Percentiles rank a stretch among this genome's conserved stretches.
These are phyloP conservation scores for Sialis fuliginosa DNA, from an alignment of 2,888 invertebrate genomes.

Conservation along the genomic window DNA sequence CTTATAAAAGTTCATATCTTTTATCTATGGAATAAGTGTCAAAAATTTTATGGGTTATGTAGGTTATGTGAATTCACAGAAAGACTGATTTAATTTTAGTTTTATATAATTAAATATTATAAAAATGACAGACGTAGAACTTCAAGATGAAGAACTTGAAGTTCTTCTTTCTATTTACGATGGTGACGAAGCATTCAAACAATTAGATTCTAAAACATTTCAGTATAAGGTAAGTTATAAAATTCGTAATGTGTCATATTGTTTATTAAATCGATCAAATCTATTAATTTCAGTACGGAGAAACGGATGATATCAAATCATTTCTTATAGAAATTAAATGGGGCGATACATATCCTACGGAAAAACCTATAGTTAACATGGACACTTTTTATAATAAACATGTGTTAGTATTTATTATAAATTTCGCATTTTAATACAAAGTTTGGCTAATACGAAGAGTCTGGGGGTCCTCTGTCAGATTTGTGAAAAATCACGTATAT, in stretches of 20 bases:
- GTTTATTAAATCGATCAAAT: neutral
- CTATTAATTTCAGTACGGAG: constrained; percentile 47
- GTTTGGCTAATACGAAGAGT: too few relatives aligned
- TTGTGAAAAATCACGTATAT: too few relatives aligned
- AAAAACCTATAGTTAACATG: constrained; percentile 64
- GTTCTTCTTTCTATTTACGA: constrained; percentile 87
- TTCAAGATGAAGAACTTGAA: constrained; percentile 77
- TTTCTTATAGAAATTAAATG: constrained; percentile 79
- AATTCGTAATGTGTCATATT: neutral
- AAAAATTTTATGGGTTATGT: too few relatives aligned
- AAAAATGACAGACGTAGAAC: constrained; percentile 41
- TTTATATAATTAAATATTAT: neutral
- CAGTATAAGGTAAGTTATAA: constrained; percentile 69
- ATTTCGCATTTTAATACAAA: constrained; percentile 2
- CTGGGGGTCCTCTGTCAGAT: too few relatives aligned
- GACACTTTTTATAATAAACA: constrained; percentile 88
- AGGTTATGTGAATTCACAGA: too few relatives aligned
- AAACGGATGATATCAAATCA: constrained; percentile 59
- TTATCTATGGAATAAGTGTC: too few relatives aligned
- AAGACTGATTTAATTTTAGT: neutral
- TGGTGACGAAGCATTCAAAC: constrained; percentile 74
- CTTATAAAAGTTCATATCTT: too few relatives aligned
- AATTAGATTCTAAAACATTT: constrained; percentile 57
- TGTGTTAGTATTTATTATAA: constrained; percentile 50
- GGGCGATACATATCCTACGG: constrained; percentile 73